Conservation (phyloP, 2,888 invertebrate species). For the Cecidostiba fungosa region DNA sequence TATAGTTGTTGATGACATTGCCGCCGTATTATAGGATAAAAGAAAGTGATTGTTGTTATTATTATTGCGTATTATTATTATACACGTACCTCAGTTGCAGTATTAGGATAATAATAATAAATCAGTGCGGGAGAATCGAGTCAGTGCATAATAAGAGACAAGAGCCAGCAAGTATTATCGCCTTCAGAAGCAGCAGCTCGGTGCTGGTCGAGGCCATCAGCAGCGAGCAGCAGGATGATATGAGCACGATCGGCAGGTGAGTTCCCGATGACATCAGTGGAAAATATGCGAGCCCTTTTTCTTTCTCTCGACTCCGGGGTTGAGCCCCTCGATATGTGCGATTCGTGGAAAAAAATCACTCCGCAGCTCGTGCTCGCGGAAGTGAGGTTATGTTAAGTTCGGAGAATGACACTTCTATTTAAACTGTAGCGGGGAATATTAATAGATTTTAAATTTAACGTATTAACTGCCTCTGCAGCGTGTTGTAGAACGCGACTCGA, state of each 20-base stretch:
- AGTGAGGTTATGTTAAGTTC: slow-evolving; percentile 34
- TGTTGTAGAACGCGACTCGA: not conserved
- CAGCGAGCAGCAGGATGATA: slow-evolving; percentile 76
- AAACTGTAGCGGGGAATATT: slow-evolving; percentile 34
- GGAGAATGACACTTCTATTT: slow-evolving; percentile 49
- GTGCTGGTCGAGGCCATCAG: slow-evolving; percentile 58
- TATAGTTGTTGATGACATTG: slow-evolving; percentile 33
- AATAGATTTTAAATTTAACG: slow-evolving; percentile 49
- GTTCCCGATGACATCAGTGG: too few species aligned
- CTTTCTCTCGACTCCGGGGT: not conserved
- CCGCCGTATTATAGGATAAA: too few species aligned
- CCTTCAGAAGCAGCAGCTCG: slow-evolving; percentile 43
- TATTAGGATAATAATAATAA: not conserved
- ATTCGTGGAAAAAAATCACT: not conserved
- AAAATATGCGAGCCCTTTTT: not conserved
- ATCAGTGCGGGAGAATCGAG: not conserved
- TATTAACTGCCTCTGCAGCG: not conserved
- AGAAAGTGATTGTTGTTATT: not conserved
- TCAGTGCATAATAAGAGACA: slow-evolving; percentile 27
- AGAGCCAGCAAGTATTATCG: slow-evolving; percentile 38
- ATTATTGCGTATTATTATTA: not conserved
- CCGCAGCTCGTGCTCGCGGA: not conserved
- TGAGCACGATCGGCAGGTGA: slow-evolving; percentile 80
- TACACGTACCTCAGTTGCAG: too few species aligned
- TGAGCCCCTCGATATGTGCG: too few species aligned